Conservation (phyloP, 2,797 vertebrate species). For the Notolabrus celidotus region DNA sequence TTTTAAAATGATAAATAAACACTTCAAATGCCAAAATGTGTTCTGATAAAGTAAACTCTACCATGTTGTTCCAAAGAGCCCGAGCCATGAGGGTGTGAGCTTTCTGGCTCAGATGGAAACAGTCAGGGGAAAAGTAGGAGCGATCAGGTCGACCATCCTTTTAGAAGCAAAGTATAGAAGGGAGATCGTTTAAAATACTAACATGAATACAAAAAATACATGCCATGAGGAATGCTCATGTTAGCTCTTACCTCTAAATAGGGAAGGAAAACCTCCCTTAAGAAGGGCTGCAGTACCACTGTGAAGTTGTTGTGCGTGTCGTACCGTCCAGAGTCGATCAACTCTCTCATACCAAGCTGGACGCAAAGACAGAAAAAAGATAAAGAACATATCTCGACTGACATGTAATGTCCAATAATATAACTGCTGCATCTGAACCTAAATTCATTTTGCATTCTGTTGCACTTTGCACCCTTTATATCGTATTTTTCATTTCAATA, state of each 20-base stretch:
- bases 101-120: constrained; percentile 91
- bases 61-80: constrained; percentile 94
- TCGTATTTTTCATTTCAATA: too few species aligned
- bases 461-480: too few species aligned
- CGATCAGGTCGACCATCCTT: constrained; percentile 88
- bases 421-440: too few species aligned
- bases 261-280: constrained; percentile 81
- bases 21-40: not conserved
- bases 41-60: constrained; percentile 49
- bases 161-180: not conserved
- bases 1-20: not conserved
- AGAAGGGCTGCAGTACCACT: constrained; percentile 92
- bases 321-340: constrained; percentile 90
- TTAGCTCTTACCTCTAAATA: constrained; percentile 77
- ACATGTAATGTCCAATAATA: not conserved
- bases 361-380: constrained; percentile 17
- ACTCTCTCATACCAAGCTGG: constrained; percentile 81
- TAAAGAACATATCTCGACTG: not conserved
- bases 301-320: constrained; percentile 90
- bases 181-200: not conserved
- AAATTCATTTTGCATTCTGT: too few species aligned
- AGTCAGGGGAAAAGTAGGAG: constrained; percentile 92
- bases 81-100: constrained; percentile 90
- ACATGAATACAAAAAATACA: too few species aligned
- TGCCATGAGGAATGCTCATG: not conserved